These are phyloP conservation scores for Myotis vivesi DNA, from an alignment of 2,797 vertebrate species.

Conservation along the genomic window DNA sequence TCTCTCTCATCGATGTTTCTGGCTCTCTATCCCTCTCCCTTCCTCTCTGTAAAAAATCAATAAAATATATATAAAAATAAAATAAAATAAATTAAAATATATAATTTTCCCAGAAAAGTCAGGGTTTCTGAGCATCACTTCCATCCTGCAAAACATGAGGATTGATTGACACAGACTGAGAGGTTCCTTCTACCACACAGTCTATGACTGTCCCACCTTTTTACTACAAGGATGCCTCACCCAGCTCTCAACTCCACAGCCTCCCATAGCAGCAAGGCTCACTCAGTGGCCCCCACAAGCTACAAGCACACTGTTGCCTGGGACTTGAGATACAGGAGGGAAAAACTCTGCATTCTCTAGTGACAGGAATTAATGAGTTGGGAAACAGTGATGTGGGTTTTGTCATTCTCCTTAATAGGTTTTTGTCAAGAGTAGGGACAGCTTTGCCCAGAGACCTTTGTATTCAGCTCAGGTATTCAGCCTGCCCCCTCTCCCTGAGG, in stretches of 20 bases:
- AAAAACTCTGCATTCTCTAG: background rate
- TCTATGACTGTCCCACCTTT: background rate
- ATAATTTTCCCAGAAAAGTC: background rate
- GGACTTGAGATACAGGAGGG: background rate
- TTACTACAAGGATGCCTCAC: background rate
- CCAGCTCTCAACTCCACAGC: background rate
- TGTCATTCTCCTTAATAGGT: constrained; percentile 56
- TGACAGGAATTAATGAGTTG: constrained; percentile 37
- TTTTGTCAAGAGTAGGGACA: background rate
- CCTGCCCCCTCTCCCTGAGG: background rate
- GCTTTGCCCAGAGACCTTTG: constrained; percentile 52
- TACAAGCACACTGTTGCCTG: background rate
- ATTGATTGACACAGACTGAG: background rate
- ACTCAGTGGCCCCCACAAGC: background rate
- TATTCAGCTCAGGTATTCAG: constrained; percentile 41
- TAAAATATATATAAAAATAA: no score
- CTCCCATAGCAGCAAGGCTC: background rate
- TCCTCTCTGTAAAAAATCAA: no score
- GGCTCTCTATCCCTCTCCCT: no score
- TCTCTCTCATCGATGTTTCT: no score
- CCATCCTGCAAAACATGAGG: background rate
- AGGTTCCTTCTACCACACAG: background rate
- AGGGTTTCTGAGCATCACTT: background rate
- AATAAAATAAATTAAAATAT: no score
- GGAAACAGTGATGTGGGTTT: background rate